Evolutionary conservation across 2,888 invertebrate species (phyloP).

Genomic region (Tetragnatha montana): DNA sequence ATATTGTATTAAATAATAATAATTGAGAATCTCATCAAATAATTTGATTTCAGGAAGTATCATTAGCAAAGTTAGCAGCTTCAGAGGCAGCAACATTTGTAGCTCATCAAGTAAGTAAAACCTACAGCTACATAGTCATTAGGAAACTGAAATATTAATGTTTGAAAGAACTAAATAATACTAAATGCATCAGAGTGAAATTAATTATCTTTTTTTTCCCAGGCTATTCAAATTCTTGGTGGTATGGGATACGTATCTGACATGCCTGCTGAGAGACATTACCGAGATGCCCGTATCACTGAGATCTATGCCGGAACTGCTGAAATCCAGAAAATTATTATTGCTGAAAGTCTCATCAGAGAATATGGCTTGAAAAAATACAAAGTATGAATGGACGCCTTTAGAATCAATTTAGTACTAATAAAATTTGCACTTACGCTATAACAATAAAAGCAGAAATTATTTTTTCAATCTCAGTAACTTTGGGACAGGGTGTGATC

Average conservation of each 20-base stretch:
- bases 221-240: constrained; percentile 91
- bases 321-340: constrained; percentile 96
- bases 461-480: background rate
- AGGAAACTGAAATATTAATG: background rate
- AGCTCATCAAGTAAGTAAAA: constrained; percentile 81
- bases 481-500: background rate
- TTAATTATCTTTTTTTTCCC: constrained; percentile 74
- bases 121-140: background rate
- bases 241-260: constrained; percentile 97
- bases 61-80: constrained; percentile 96
- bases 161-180: background rate
- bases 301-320: constrained; percentile 99
- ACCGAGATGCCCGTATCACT: constrained; percentile 96
- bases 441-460: background rate
- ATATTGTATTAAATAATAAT: too few relatives aligned
- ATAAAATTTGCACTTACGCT: background rate
- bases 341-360: constrained; percentile 90
- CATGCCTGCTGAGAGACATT: constrained; percentile 96
- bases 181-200: background rate
- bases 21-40: background rate
- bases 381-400: background rate
- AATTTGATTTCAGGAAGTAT: constrained; percentile 83
- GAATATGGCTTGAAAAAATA: constrained; percentile 80
- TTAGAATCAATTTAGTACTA: too few relatives aligned
- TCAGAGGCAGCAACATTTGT: constrained; percentile 94